phyloP scores from a whole-genome alignment of 2,888 invertebrate species.

The Unio delphinus region DNA sequence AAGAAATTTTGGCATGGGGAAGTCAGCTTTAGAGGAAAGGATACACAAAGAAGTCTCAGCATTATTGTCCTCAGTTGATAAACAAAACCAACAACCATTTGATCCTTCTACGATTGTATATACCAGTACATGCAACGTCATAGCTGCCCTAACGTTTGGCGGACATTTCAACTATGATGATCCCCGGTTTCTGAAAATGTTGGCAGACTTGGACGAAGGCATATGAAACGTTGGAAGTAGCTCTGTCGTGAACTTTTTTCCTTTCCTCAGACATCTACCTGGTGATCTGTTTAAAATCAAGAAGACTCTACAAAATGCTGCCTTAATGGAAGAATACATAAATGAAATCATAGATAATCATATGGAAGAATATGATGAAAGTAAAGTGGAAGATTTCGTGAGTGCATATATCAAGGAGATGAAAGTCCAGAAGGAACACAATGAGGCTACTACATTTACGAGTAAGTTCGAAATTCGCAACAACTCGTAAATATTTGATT shows the following conservation, averaged over 20 bases:
- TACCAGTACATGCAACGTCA: slow-evolving; percentile 9
- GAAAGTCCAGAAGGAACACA: background rate
- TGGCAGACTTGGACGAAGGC: slow-evolving; percentile 4
- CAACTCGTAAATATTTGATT: too few species aligned
- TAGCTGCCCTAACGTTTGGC: slow-evolving; percentile 12
- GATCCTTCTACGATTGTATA: slow-evolving; percentile 3
- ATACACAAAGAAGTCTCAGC: too few species aligned
- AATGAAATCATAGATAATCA: background rate
- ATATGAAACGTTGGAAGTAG: background rate
- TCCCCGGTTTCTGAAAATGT: slow-evolving; percentile 2
- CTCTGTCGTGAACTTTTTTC: too few species aligned
- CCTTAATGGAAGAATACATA: slow-evolving; percentile 2
- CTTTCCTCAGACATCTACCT: slow-evolving; percentile 1
- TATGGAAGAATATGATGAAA: slow-evolving; percentile 1
- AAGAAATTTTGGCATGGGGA: too few species aligned
- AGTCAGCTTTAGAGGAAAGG: too few species aligned
- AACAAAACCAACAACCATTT: slow-evolving; percentile 4
- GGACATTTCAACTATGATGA: slow-evolving; percentile 11
- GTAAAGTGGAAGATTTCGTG: slow-evolving; percentile 13
- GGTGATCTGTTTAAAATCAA: slow-evolving; percentile 7
- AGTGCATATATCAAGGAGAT: slow-evolving; percentile 24
- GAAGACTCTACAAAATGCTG: background rate
- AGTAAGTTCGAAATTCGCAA: too few species aligned
- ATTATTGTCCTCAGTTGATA: too few species aligned
- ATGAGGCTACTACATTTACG: too few species aligned